Base-by-base conservation (phyloP, 2,888 invertebrate species). In the Drosophila prolongata region DNA sequence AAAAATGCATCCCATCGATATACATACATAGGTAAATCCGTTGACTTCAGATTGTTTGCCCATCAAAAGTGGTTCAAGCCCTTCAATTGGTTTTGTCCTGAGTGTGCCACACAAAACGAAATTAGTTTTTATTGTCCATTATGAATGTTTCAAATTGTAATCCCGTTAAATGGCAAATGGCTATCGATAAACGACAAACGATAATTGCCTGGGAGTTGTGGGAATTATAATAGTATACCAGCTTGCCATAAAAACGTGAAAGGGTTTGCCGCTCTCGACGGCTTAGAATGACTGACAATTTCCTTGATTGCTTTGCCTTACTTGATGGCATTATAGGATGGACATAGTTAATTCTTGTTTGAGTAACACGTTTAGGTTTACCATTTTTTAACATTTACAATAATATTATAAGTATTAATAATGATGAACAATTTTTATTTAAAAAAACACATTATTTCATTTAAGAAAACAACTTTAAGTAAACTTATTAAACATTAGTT, bases 51-150 rank as follows among this genome's bases (percentile, higher is more conserved):
- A 42, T 66, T 66, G 67, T 46, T 61, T 59, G 61, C 11, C 38
- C 62, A 61, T 61, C 62, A 34, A 14, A 61, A 13, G 62, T 61
- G 19, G 19, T 38, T 38, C 46, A 46, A 61, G n/a, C 30, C 60
- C 43, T 24, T 27, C 10, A 10, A 46, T 16, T 27, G 13, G 24
- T 24, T 19, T 46, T 37, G 2, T 35, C 44, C 27, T n/a, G 19
- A 16, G 37, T 35, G n/a, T 46, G 34, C 34, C 11, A 40, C 42
- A 13, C 42, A 30, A 35, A 69, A 13, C 38, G 43, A 53, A 70
- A 70, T 69, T 60, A 60, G 61, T 69, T 69, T 69, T 71, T 47
- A 69, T 60, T 60, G 72, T 69, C 69, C 40, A 60, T 61, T 61
- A 43, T 37, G 19, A 42, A 72, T 71, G 46, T 56, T 73, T 52